Evolutionary conservation across 2,797 vertebrate genomes (phyloP), one percentile per base, ranked within the genome.

Genomic region (Microchirus variegatus): DNA sequence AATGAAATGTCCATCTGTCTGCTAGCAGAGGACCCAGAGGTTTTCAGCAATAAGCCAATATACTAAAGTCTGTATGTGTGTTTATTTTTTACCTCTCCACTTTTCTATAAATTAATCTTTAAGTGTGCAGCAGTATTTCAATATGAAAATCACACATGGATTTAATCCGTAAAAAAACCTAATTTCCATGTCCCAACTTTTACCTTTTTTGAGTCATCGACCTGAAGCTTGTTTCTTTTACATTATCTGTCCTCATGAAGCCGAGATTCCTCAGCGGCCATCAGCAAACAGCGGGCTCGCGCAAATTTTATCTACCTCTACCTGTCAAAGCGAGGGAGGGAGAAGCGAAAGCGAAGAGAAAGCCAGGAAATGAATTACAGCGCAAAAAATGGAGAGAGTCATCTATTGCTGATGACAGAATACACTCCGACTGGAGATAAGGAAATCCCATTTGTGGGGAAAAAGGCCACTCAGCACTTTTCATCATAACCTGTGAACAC

Each of bases 381-480:
- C 38, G 70, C 48, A 59, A 70, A 59, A 70, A 86, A 77, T 15
- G 40, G 66, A 86, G 68, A 69, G 75, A 85, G 64, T 59, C 85
- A 67, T 80, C 75, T 69, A 74, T 79, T 70, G 70, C 74, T 65
- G 70, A 62, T 82, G 82, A 84, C 83, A 87, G 79, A 82, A 63
- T 73, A 58, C 66, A 69, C 72, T 82, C 78, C 67, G 61, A 77
- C 62, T 16, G 31, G n/a, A 84, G 92, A 92, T 91, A 92, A 91
- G 87, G 78, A 83, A 88, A 90, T 79, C 76, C 84, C 82, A 91
- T 92, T 93, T 90, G 80, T 80, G 54, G 67, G 66, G 22, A 22
- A 85, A 88, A 72, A 40, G 26, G 52, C 77, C 73, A 79, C 77
- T 90, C 88, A 89, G 88, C 89, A 81, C 78, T 82, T 87, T 87